A percentile compares a stretch with the other conserved stretches of the same genome.
phyloP scores from a whole-genome alignment of 2,113 vertebrate species.

The Donacobius atricapilla region DNA sequence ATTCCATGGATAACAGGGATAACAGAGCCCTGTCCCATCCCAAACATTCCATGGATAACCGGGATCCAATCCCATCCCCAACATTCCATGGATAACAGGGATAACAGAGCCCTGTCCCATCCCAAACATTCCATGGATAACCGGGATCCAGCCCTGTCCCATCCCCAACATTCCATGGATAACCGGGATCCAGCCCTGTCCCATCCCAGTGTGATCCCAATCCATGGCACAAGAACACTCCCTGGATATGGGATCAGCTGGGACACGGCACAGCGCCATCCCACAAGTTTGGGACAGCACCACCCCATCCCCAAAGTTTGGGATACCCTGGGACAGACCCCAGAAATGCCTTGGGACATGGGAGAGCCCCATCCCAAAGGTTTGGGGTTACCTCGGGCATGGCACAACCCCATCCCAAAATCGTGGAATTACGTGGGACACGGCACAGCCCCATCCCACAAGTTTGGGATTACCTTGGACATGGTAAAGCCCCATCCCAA shows the following conservation, averaged over 20 bases:
- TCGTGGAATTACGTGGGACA: too few relatives aligned
- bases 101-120: neutral
- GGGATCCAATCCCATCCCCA: neutral
- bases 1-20: too few relatives aligned
- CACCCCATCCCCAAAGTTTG: too few relatives aligned
- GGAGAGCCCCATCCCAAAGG: neutral
- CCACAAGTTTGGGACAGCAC: too few relatives aligned
- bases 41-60: neutral
- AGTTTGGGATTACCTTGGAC: neutral
- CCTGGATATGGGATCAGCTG: neutral
- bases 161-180: neutral
- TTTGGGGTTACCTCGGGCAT: too few relatives aligned
- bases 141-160: neutral
- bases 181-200: neutral
- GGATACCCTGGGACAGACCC: too few relatives aligned
- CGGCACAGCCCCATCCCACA: too few relatives aligned
- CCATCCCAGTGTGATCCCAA: neutral
- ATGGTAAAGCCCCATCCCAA: rapidly evolving
- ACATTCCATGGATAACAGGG: neutral
- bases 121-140: neutral
- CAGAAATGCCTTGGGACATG: too few relatives aligned
- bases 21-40: too few relatives aligned
- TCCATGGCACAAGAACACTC: neutral
- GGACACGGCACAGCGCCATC: too few relatives aligned
- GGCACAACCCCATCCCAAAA: too few relatives aligned